Evolutionary conservation across 1,140 invertebrate genomes (phyloP), one percentile per base, ranked within the genome.

Genomic region (Cydia amplana): DNA sequence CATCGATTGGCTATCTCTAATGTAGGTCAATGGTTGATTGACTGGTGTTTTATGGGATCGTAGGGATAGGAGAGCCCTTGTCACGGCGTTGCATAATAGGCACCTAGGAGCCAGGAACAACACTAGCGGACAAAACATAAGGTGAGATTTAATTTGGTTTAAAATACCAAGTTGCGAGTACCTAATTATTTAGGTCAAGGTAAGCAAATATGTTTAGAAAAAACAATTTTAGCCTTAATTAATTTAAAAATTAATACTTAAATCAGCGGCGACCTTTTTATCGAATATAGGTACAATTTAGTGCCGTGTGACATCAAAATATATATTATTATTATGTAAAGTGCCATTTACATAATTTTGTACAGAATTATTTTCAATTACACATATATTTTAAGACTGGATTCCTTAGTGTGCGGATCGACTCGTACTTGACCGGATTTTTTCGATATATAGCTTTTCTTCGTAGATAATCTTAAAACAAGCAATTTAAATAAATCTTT

Each of bases 401-500:
- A 18, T 14, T 18, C 4, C n/a, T 51, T 49, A 49, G 14, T 1
- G n/a, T 16, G 14, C 14, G 43, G 1, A 51, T 4, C 4, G n/a
- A 51, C n/a, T 51, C 49, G 16, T 18, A 51, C 46, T 51, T 51
- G n/a, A n/a, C 10, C 1, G 4, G 1, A 6, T 1, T 51, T 51
- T 51, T 51, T 67, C 25, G 25, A 32, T 67, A 16, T 32, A 6
- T 65, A 25, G 14, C 16, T 67, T 67, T 67, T 36, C 28, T 67
- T 32, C 10, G 4, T 67, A 67, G 25, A 25, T 67, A n/a, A 25
- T 67, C 14, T n/a, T n/a, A n/a, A 36, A 70, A 70, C 28, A 18
- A 20, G 36, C 65, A 43, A 70, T 70, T 70, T n/a, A 23, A 40
- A 70, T 51, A 63, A 85, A 85, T 77, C 43, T 77, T 80, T 79